Base-by-base conservation (phyloP, 2,888 invertebrate genomes). In the Cataglyphis cursor region DNA sequence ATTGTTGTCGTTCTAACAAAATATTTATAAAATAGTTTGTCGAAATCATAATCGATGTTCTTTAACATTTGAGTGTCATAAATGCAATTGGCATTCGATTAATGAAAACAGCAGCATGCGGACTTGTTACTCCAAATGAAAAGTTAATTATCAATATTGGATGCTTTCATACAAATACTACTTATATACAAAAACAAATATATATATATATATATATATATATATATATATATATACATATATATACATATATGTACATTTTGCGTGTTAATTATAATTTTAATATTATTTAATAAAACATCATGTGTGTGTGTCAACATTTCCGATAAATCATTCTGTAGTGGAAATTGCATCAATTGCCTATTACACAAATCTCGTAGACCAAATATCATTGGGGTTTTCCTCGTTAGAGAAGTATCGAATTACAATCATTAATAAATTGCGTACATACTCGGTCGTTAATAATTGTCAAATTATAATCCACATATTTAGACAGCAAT, bases 141-240 rank as follows among this genome's bases (percentile, higher is more conserved):
- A 75, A 51, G 51, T 75, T 75, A 75, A 75, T 75, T 75, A 75
- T 75, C 75, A 54, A 65, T 35, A 35, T 75, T 24, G 38, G 24
- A 64, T 51, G 51, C 35, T 75, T 38, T 75, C 21, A 51, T 38
- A 54, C 38, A 65, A 65, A 51, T 51, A 65, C 44, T 59, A 24
- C 35, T 48, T 48, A 35, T 35, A 35, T 6, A 6, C 31, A 35
- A 35, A 35, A 6, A 24, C 48, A 54, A 75, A 78, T 18, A 24
- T 18, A 8, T 21, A 38, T n/a, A n/a, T n/a, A n/a, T 48, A 31
- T 31, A 31, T 31, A 35, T 5, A 31, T 5, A 31, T 31, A 24
- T 35, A 54, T 65, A 78, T 18, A 24, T 18, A 8, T 21, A 38
- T 48, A 35, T 35, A 35, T 35, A 35, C 4, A 35, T 6, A 35